phyloP scores from a whole-genome alignment of 2,888 invertebrate genomes.

The Agrilus mali region DNA sequence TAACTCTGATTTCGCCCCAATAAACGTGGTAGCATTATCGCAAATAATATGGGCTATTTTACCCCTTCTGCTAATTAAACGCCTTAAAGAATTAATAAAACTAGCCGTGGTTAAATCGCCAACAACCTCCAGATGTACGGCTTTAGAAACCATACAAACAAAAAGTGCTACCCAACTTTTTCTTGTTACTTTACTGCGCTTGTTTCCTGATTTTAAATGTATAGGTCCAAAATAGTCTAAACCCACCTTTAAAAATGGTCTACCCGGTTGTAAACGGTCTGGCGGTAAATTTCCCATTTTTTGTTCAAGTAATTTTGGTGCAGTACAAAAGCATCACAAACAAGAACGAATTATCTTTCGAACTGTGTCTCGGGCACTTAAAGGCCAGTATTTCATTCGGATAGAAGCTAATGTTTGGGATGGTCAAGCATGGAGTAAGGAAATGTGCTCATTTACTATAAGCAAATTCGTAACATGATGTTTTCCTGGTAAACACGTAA shows the following conservation, averaged over 20 bases:
- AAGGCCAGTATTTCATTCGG: neutral
- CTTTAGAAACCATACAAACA: neutral
- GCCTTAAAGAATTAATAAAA: neutral
- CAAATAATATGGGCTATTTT: neutral
- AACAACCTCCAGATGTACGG: neutral
- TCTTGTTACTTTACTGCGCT: neutral
- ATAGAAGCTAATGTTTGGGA: no score
- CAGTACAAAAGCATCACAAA: neutral
- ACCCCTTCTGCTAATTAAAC: neutral
- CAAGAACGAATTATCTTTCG: neutral
- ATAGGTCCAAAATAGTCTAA: neutral
- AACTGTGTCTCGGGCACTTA: neutral
- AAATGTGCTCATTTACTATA: neutral
- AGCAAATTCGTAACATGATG: conserved; percentile 3
- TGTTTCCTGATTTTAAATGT: neutral
- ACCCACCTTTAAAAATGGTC: neutral
- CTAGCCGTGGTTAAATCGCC: neutral
- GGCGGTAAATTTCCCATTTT: neutral
- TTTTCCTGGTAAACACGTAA: conserved; percentile 3
- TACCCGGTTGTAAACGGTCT: neutral
- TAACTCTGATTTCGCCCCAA: neutral
- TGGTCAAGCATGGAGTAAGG: neutral
- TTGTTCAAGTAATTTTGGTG: neutral
- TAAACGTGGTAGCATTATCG: neutral
- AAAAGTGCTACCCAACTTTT: neutral